Evolutionary conservation across 2,888 invertebrate genomes (phyloP), one percentile per base, ranked within the genome.

Genomic region (Oscheius sp.): DNA sequence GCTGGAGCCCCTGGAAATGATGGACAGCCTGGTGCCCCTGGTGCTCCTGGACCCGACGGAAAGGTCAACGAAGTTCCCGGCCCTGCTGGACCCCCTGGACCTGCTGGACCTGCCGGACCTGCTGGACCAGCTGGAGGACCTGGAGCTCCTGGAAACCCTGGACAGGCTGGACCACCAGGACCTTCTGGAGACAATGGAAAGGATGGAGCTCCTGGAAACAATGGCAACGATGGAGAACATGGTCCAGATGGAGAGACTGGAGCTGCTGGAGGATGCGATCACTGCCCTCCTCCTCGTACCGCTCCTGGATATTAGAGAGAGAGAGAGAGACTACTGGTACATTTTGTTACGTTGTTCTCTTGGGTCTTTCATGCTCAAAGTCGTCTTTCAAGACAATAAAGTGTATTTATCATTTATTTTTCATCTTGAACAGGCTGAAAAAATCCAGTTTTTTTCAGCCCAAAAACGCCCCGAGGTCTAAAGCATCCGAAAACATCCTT

Each of bases 231-330:
- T 20, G 80, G 80, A 72, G 66, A 63, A 0, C 70, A 72, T 45
- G 80, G 80, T 72, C 61, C 65, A 10, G 72, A 72, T 25, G 75
- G 75, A 69, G 72, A 69, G 42, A 45, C 42, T 17, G 23, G 34
- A 55, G 15, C 55, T 55, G 34, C 55, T 17, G 55, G 82, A 70
- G 76, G 78, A 55, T 81, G 81, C 79, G 78, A 80, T 65, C 81
- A 82, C 78, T 82, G 81, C 75, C 80, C 81, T 57, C 80, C 80
- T 67, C 81, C 80, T 65, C 72, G 82, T 52, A 82, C 82, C 52
- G 79, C 80, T 33, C 80, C 82, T 68, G 82, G 82, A 78, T 82
- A 82, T 75, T 80, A 78, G 75, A 42, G 20, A 37, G 52, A 25
- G 37, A 33, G n/a, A n/a, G n/a, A n/a, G n/a, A n/a, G n/a, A n/a